Percentiles rank a stretch among this genome's conserved stretches.
Evolutionary conservation across 2,797 vertebrate species (phyloP).

Genomic region (Pseudomugil tenellus): DNA sequence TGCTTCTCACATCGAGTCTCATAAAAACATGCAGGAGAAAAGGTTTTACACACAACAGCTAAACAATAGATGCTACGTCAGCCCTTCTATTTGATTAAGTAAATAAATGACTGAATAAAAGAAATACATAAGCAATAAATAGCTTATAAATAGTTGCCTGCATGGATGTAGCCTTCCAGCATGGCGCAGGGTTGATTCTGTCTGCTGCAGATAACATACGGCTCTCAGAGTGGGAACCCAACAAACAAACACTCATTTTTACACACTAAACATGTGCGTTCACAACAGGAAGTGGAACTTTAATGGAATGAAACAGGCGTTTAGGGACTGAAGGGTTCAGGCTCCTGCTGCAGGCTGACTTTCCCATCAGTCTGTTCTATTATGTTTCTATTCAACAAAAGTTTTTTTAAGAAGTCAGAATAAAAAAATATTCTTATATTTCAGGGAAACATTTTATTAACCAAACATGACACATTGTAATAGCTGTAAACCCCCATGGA

Average conservation of each 20-base stretch:
- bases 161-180: conserved; percentile 10
- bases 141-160: neutral
- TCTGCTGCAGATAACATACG: conserved; percentile 28
- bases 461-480: too few species aligned
- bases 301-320: neutral
- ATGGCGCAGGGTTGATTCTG: conserved; percentile 22
- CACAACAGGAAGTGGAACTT: neutral
- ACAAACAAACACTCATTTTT: neutral
- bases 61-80: too few species aligned
- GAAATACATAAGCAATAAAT: too few species aligned
- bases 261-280: neutral
- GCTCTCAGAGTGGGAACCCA: neutral
- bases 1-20: neutral
- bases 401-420: too few species aligned
- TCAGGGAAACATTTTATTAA: too few species aligned
- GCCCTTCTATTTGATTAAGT: neutral
- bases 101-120: neutral
- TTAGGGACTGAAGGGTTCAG: too few species aligned
- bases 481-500: too few species aligned
- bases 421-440: too few species aligned
- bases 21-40: neutral
- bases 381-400: too few species aligned
- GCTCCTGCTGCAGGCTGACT: too few species aligned
- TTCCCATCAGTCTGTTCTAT: too few species aligned
- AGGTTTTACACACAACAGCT: too few species aligned